Conservation (phyloP, 1,140 invertebrate species). For the Lepidotrigona ventralis region DNA sequence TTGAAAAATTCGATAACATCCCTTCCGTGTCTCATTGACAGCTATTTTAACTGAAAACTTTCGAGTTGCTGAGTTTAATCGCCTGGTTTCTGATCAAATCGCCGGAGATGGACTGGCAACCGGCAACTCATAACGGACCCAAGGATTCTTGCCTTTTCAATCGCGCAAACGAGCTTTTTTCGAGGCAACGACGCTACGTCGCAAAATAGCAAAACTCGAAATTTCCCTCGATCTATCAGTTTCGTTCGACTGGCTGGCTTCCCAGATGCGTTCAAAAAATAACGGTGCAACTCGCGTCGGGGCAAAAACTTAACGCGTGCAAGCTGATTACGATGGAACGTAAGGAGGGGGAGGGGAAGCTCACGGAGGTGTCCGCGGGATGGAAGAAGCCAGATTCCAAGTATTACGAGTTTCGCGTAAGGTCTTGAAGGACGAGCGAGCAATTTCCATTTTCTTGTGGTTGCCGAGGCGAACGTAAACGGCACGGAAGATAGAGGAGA, state of each 20-base stretch:
- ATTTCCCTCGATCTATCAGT: not conserved
- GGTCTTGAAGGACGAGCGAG: conserved; percentile 57
- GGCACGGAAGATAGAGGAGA: conserved; percentile 42
- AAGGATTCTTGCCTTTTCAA: not conserved
- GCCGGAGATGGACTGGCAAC: too few relatives aligned
- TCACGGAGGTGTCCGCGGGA: not conserved
- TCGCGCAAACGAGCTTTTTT: not conserved
- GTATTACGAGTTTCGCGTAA: conserved; percentile 57
- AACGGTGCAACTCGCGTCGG: not conserved
- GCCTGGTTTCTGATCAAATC: too few relatives aligned
- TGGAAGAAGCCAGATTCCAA: conserved; percentile 35
- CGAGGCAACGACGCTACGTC: not conserved
- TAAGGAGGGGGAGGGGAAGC: not conserved
- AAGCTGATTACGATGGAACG: conserved; percentile 15
- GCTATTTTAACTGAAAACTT: too few relatives aligned
- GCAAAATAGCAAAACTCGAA: too few relatives aligned
- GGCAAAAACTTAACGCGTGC: conserved; percentile 21
- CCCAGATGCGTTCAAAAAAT: not conserved
- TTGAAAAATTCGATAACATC: too few relatives aligned
- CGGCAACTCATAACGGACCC: too few relatives aligned
- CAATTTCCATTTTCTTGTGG: conserved; percentile 70
- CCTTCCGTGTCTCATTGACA: too few relatives aligned
- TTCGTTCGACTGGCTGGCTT: not conserved
- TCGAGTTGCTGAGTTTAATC: too few relatives aligned
- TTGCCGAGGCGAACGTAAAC: conserved; percentile 45